Evolutionary conservation across 2,113 vertebrate genomes (phyloP), one percentile per base, ranked within the genome.

Genomic region (Australoheros scitulus): DNA sequence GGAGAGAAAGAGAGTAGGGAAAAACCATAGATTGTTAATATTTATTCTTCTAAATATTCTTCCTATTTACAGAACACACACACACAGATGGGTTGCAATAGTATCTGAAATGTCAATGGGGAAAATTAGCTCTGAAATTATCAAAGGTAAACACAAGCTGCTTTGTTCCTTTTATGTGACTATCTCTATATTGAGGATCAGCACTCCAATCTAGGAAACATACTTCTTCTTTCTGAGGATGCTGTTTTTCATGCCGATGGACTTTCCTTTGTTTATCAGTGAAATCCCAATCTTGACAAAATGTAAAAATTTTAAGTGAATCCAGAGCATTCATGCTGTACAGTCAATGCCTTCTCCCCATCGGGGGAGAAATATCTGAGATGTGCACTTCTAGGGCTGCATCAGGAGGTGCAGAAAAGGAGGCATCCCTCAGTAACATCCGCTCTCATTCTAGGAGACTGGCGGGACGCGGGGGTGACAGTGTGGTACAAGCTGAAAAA

Each of bases 21-120:
- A 90, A 59, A 79, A 79, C 75, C 89, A 90, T 93, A 95, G 93
- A 95, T 95, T 91, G 94, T 96, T 95, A 95, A 96, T 95, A 96
- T 95, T 95, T 96, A 95, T 95, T 94, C 94, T 94, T 79, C 87
- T 80, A 90, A 70, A 70, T 70, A 50, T 70, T 68, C 15, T 68
- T 94, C 88, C 91, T 88, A 81, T 89, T 91, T 93, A 91, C 90
- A 91, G 91, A 93, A 92, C 87, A 91, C 90, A 91, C 85, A 77
- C n/a, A 76, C 43, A 78, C 64, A 85, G 58, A 88, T 29, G 76
- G 61, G 85, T 76, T 56, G 78, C 75, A 85, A 68, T 80, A 79
- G 81, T 85, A 77, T 83, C 86, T 84, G 77, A 68, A 85, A 89
- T 89, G 79, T 90, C 87, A 89, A 90, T 76, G 70, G 79, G 43